Evolutionary conservation across 2,888 invertebrate species (phyloP), one percentile per base, ranked within the genome.

Genomic region (Agriopis leucophaearia): DNA sequence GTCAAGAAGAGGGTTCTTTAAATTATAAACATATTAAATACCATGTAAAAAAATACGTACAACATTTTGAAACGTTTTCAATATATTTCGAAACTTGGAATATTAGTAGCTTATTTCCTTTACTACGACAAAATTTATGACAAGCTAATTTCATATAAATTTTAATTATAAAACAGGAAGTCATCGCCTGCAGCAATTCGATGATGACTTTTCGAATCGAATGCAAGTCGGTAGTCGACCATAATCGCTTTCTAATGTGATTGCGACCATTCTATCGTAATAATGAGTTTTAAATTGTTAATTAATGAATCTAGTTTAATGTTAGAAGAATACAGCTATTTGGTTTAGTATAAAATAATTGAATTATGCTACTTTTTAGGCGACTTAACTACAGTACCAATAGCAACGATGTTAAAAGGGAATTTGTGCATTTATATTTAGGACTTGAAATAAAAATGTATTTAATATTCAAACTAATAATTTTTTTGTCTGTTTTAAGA

Each of bases 201-300:
- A 27, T 54, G 68, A 69, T 64, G 60, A 52, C 56, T 64, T 36
- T 58, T 64, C 13, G 45, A 38, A 64, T 55, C 27, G 55, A 55
- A 59, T 18, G 16, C 55, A 64, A 56, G 45, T 64, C 60, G 68
- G 68, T 69, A 69, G 68, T 51, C 58, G 44, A 55, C 55, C 50
- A 44, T 44, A 60, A 57, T 59, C 50, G 60, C 64, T 64, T 64
- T 69, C 68, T 61, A 64, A 67, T 58, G 56, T 42, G 16, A 36
- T 60, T 64, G 60, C 56, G 51, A 44, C 64, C 16, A 59, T 42
- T 40, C 52, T 36, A 51, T 51, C 35, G 51, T 56, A 64, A 64
- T 56, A 64, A 69, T 60, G 55, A 51, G 60, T 55, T 69, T 69
- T 57, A 45, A 64, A 69, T 69, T 64, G 56, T 50, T 56, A 69